phyloP scores from a whole-genome alignment of 2,113 vertebrate species.

The Perca fluviatilis region DNA sequence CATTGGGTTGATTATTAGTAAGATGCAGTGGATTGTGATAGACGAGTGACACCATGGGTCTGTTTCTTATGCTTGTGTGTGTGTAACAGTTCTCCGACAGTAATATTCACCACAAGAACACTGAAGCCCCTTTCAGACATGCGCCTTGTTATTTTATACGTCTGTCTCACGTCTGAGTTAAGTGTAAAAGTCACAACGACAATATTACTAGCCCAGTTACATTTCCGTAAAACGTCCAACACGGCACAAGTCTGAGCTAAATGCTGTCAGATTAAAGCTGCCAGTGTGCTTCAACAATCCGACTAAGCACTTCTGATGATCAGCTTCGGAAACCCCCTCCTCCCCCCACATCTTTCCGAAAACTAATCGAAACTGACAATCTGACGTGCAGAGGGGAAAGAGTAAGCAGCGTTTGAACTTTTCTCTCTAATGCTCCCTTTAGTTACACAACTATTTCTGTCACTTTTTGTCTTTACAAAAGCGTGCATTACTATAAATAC shows the following conservation, averaged over 20 bases:
- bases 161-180: not conserved
- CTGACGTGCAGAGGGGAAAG: not conserved
- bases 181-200: not conserved
- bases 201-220: not conserved
- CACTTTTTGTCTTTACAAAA: not conserved
- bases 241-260: not conserved
- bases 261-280: slow-evolving; percentile 1
- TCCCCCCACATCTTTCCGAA: not conserved
- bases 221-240: not conserved
- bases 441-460: not conserved
- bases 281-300: not conserved
- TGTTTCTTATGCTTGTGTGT: slow-evolving; percentile 56
- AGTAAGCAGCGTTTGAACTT: not conserved
- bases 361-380: not conserved
- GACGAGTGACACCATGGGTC: slow-evolving; percentile 36
- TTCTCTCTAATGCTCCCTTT: not conserved
- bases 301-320: not conserved
- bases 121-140: slow-evolving; percentile 33
- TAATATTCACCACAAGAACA: slow-evolving; percentile 36
- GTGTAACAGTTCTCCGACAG: slow-evolving; percentile 36
- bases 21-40: slow-evolving; percentile 42
- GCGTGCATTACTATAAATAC: not conserved
- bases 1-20: slow-evolving; percentile 45
- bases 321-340: too few relatives aligned
- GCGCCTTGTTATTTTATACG: not conserved